A percentile compares a stretch with the other conserved stretches of the same genome.
phyloP scores from a whole-genome alignment of 1,140 invertebrate species.

The Apis laboriosa region DNA sequence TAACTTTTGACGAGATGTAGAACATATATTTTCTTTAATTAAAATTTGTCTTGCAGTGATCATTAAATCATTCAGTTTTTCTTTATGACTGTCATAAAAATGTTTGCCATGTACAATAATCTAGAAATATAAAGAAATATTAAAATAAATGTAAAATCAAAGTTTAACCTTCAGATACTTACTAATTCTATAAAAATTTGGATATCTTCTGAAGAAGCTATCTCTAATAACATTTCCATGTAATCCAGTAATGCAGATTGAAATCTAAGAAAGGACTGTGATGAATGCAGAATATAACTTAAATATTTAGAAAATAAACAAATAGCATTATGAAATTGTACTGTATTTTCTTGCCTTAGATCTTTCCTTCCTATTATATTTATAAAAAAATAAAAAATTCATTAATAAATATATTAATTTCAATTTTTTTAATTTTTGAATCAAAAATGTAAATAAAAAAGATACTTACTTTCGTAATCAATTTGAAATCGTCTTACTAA shows the following conservation, averaged over 20 bases:
- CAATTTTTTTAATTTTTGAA: background rate
- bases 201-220: constrained; percentile 18
- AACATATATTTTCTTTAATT: constrained; percentile 5
- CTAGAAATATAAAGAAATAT: constrained; percentile 22
- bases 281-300: background rate
- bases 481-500: background rate
- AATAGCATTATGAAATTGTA: background rate
- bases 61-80: constrained; percentile 20
- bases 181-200: constrained; percentile 38
- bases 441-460: background rate
- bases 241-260: constrained; percentile 30
- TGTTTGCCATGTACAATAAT: constrained; percentile 26
- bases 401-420: background rate
- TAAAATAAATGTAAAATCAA: background rate
- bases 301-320: background rate
- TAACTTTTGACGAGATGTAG: constrained; percentile 21
- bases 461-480: constrained; percentile 1
- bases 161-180: background rate
- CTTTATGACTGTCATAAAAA: background rate
- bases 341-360: background rate
- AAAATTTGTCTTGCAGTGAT: constrained; percentile 28
- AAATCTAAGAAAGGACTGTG: background rate
- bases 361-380: constrained; percentile 14
- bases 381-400: background rate
- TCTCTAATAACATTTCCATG: constrained; percentile 39